Base-by-base conservation (phyloP, 2,888 invertebrate genomes). In the Heliothis peltigera region DNA sequence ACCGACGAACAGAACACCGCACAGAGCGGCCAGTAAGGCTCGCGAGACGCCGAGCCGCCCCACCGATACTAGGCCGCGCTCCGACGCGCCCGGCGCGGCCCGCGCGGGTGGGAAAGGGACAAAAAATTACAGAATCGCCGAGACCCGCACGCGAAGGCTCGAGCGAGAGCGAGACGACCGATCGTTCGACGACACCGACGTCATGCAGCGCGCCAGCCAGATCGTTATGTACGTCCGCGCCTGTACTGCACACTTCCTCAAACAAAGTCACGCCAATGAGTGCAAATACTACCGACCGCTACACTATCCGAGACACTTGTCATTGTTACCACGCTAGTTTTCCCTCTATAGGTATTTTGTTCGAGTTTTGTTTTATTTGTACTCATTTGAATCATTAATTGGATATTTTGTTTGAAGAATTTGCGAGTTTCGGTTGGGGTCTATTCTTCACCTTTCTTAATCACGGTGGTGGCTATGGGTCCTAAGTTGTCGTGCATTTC, bases 181-280 rank as follows among this genome's bases (percentile, higher is more conserved):
- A 95, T 95, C 89, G 66, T 96, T 97, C 88, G 97, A 97, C 91
- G 97, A 97, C 93, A 96, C 97, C 84, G 97, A 97, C 91, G 97
- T 97, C 85, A 97, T 97, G 96, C 97, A 97, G 95, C 96, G 97
- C 91, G 97, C 97, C 91, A 97, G 97, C 96, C 97, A 97, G 94
- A 98, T 98, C 92, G 97, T 98, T 92, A 97, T 97, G 98, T 98
- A 97, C 96, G 97, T 92, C n/a, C 77, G 78, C 78, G 17, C 21
- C 19, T 84, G 80, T 87, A 10, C 86, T 86, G 84, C 87, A 84
- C 87, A 80, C 77, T 84, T 90, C 90, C 86, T 92, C 91, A 90
- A 92, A 92, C 92, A 91, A 91, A 86, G 64, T 76, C 46, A 39
- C 25, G 55, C 54, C 32, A 52, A 74, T 77, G 73, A 73, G 73